Conservation (phyloP, 1,140 invertebrate genomes). For the Drosophila pruinosa region DNA sequence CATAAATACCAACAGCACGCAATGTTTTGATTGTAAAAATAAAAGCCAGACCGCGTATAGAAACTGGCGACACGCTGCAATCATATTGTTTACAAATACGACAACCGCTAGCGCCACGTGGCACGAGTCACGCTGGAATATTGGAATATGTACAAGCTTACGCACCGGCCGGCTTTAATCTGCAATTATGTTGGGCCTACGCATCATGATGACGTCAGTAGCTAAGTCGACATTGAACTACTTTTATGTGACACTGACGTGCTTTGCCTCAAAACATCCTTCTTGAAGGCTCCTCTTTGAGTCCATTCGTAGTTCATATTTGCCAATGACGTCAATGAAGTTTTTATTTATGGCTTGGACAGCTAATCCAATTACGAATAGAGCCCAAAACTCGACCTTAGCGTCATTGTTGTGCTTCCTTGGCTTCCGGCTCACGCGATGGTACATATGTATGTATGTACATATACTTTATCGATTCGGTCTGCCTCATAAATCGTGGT, state of each 20-base stretch:
- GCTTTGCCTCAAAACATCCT: background rate
- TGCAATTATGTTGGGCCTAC: slow-evolving; percentile 5
- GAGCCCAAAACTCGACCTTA: background rate
- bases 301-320: background rate
- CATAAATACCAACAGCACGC: background rate
- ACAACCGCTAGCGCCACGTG: slow-evolving; percentile 47
- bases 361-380: slow-evolving; percentile 13
- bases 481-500: slow-evolving; percentile 14
- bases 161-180: slow-evolving; percentile 55
- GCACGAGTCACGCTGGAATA: slow-evolving; percentile 6
- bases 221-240: slow-evolving; percentile 65
- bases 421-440: slow-evolving; percentile 15
- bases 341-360: background rate
- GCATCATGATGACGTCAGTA: slow-evolving; percentile 53
- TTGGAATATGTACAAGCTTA: slow-evolving; percentile 9
- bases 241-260: slow-evolving; percentile 20
- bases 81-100: slow-evolving; percentile 67
- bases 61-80: slow-evolving; percentile 18
- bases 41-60: slow-evolving; percentile 2
- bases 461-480: background rate
- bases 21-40: slow-evolving; percentile 70
- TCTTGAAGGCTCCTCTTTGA: background rate
- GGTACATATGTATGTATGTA: too few relatives aligned
- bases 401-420: background rate
- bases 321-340: slow-evolving; percentile 18